Conservation (phyloP, 2,888 invertebrate genomes). For the Archaeoteleia sp. region DNA sequence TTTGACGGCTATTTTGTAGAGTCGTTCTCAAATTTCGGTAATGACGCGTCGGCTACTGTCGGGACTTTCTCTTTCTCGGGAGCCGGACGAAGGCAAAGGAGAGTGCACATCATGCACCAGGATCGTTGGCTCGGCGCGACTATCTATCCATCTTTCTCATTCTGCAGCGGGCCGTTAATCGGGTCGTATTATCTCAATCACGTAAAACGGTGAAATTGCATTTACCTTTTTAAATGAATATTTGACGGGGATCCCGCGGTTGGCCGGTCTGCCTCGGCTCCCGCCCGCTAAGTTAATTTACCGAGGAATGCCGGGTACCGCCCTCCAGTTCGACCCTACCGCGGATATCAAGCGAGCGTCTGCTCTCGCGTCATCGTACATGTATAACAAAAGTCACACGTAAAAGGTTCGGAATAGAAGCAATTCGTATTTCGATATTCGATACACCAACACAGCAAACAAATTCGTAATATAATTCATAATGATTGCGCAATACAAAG, state of each 20-base stretch:
- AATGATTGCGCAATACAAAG: too few species aligned
- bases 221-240: conserved; percentile 75
- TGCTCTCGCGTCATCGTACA: conserved; percentile 47
- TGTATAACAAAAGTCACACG: conserved; percentile 47
- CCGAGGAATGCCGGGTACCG: conserved; percentile 73
- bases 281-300: conserved; percentile 75
- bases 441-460: too few species aligned
- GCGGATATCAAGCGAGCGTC: conserved; percentile 48
- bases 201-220: conserved; percentile 75
- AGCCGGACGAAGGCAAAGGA: conserved; percentile 33
- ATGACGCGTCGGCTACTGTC: conserved; percentile 72
- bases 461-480: too few species aligned
- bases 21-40: conserved; percentile 68
- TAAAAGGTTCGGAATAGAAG: too few species aligned
- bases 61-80: conserved; percentile 32
- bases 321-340: conserved; percentile 69
- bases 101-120: conserved; percentile 24
- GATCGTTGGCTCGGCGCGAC: conserved; percentile 44
- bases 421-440: too few species aligned
- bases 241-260: conserved; percentile 69
- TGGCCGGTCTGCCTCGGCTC: conserved; percentile 74
- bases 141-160: conserved; percentile 48
- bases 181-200: conserved; percentile 75
- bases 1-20: conserved; percentile 54
- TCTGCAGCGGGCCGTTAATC: conserved; percentile 69